A percentile compares a stretch with the other conserved stretches of the same genome.
Conservation (phyloP, 2,888 invertebrate genomes). For the Temnothorax unifasciatus region DNA sequence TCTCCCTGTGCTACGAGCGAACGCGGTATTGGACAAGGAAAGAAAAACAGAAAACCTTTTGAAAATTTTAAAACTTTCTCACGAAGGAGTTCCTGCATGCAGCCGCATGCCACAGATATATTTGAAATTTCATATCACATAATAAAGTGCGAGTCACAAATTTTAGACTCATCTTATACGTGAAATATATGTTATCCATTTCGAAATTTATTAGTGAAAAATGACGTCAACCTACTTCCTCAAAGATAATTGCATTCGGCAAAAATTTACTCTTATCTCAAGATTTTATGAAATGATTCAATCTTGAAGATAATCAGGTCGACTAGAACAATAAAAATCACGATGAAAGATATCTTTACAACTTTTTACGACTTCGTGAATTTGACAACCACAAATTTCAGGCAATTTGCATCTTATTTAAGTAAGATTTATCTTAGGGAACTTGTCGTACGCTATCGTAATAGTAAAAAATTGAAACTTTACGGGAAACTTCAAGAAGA, state of each 20-base stretch:
- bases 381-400: not conserved
- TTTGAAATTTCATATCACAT: not conserved
- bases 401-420: not conserved
- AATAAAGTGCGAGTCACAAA: not conserved
- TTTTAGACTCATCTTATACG: not conserved
- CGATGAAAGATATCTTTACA: not conserved
- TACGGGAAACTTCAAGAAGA: not conserved
- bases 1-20: not conserved
- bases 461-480: not conserved
- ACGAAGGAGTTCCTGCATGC: not conserved
- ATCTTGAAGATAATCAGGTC: not conserved
- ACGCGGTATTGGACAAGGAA: not conserved
- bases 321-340: not conserved
- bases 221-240: not conserved
- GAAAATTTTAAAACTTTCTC: not conserved
- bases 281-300: not conserved
- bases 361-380: not conserved
- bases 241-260: not conserved
- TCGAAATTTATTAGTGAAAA: not conserved
- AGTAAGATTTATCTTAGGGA: not conserved
- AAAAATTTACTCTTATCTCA: slow-evolving; percentile 7
- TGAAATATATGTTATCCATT: not conserved
- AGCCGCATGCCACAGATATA: not conserved
- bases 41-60: not conserved
- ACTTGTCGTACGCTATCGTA: not conserved